Conservation (phyloP, 2,888 invertebrate species). For the Lasioglossum calceatum region DNA sequence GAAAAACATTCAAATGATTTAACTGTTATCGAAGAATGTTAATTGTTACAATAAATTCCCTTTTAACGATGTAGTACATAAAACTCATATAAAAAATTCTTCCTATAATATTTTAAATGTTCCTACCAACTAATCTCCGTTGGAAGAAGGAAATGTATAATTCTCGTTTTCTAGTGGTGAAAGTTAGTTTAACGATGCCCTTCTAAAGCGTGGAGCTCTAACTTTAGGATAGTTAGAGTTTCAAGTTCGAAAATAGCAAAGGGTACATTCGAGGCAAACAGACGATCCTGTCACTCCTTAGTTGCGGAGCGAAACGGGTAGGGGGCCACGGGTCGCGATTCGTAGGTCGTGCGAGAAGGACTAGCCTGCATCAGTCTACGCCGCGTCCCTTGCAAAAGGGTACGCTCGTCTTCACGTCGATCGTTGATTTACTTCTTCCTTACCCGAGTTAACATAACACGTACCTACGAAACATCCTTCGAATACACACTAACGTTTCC, state of each 20-base stretch:
- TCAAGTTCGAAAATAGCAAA: not conserved
- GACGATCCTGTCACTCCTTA: constrained; percentile 69
- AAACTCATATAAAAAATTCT: not conserved
- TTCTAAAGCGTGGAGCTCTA: not conserved
- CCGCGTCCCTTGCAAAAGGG: constrained; percentile 75
- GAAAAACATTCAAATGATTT: not conserved
- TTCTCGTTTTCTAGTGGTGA: not conserved
- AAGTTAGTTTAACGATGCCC: not conserved
- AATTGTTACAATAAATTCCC: not conserved
- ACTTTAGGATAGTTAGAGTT: not conserved
- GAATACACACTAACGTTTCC: constrained; percentile 11
- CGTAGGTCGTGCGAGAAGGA: constrained; percentile 76
- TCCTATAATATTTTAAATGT: not conserved
- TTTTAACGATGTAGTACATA: too few species aligned
- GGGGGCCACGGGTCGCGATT: constrained; percentile 75
- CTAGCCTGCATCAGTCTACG: constrained; percentile 75
- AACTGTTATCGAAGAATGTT: not conserved
- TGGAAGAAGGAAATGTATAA: not conserved
- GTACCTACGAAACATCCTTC: constrained; percentile 18
- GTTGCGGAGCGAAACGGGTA: constrained; percentile 66
- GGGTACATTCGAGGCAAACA: constrained; percentile 35
- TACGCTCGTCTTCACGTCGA: constrained; percentile 67
- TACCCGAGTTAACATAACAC: constrained; percentile 25
- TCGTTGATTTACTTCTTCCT: constrained; percentile 52
- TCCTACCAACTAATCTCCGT: not conserved